Evolutionary conservation across 2,797 vertebrate genomes (phyloP).

Genomic region (Girardinus metallicus): DNA sequence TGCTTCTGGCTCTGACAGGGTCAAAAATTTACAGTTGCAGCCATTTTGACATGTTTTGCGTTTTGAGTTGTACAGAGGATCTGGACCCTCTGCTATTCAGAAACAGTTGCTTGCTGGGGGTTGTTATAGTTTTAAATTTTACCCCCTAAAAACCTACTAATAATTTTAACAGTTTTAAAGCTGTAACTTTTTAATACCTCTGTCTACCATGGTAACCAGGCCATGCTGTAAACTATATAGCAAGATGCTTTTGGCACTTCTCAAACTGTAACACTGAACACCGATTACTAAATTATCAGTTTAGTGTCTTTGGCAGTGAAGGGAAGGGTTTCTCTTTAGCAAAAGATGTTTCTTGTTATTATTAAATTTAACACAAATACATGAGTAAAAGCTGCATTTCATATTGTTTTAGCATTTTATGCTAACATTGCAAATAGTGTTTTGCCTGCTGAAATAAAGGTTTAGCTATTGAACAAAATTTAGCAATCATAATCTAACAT

Average conservation of each 20-base stretch:
- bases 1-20: no score
- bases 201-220: neutral
- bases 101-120: no score
- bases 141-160: no score
- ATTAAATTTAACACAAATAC: neutral
- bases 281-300: neutral
- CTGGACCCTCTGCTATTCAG: no score
- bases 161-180: neutral
- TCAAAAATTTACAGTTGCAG: no score
- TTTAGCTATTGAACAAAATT: no score
- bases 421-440: no score
- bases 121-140: no score
- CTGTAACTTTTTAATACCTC: neutral
- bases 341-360: neutral
- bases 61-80: no score
- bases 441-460: no score
- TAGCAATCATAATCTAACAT: neutral
- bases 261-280: no score
- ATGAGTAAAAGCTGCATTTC: neutral
- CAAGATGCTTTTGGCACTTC: neutral
- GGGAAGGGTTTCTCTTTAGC: neutral
- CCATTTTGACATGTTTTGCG: no score
- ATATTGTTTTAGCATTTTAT: neutral
- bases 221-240: neutral
- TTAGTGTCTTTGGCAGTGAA: neutral